phyloP scores from a whole-genome alignment of 2,797 vertebrate genomes.

The Sternarchorhynchus goeldii region DNA sequence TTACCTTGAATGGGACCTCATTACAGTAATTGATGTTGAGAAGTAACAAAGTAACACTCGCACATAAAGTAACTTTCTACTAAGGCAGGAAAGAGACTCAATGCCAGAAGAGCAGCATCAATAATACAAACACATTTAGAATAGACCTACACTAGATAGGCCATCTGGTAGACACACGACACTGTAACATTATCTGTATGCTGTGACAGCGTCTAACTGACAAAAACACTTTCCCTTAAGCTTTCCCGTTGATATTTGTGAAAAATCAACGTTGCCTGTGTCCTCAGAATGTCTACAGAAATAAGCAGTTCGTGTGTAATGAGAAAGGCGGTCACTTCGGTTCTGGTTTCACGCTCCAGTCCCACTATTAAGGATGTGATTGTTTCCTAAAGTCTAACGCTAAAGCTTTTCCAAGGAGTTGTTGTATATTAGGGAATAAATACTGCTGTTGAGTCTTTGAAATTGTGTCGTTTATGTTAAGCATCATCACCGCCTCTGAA shows the following conservation, averaged over 20 bases:
- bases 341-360: too few relatives aligned
- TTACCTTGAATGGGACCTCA: slow-evolving; percentile 73
- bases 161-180: slow-evolving; percentile 73
- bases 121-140: slow-evolving; percentile 76
- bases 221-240: slow-evolving; percentile 7
- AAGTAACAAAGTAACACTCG: slow-evolving; percentile 69
- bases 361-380: too few relatives aligned
- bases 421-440: too few relatives aligned
- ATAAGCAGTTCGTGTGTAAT: background rate
- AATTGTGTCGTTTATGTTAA: too few relatives aligned
- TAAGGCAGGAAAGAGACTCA: slow-evolving; percentile 26
- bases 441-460: too few relatives aligned
- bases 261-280: slow-evolving; percentile 1
- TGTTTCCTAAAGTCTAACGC: too few relatives aligned
- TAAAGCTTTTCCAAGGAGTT: too few relatives aligned
- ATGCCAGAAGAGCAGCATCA: slow-evolving; percentile 65
- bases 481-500: too few relatives aligned
- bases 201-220: slow-evolving; percentile 14
- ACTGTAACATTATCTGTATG: slow-evolving; percentile 62
- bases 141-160: slow-evolving; percentile 65
- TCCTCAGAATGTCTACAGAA: background rate
- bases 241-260: slow-evolving; percentile 26
- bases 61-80: slow-evolving; percentile 63
- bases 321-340: background rate
- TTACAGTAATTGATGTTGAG: slow-evolving; percentile 74